Percentiles rank a stretch among this genome's conserved stretches.
Evolutionary conservation across 1,140 invertebrate species (phyloP).

Genomic region (Brevipalpus yothersi): DNA sequence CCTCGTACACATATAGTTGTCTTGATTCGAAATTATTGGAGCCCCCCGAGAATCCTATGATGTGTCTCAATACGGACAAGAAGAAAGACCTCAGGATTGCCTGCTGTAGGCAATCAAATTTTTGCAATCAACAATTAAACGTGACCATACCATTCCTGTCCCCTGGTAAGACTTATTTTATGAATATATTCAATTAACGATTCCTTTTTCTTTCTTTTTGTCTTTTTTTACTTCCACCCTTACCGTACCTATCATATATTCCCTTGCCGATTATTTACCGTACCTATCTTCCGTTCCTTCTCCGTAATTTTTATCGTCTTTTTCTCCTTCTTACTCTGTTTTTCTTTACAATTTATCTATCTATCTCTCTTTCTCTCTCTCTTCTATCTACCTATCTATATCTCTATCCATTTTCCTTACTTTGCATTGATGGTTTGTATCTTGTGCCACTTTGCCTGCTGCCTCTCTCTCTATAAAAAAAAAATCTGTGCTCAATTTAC

Average conservation of each 20-base stretch:
- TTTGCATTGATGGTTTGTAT: too few relatives aligned
- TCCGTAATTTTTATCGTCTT: too few relatives aligned
- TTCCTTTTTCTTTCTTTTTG: slow-evolving; percentile 2
- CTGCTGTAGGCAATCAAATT: slow-evolving; percentile 38
- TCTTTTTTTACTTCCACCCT: slow-evolving; percentile 11
- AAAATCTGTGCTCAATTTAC: too few relatives aligned
- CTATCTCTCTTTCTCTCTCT: too few relatives aligned
- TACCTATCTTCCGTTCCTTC: too few relatives aligned
- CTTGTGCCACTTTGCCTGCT: too few relatives aligned
- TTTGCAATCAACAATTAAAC: slow-evolving; percentile 33
- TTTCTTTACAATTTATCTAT: too few relatives aligned
- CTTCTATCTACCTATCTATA: too few relatives aligned
- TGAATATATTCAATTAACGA: slow-evolving; percentile 5
- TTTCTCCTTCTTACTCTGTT: too few relatives aligned
- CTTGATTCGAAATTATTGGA: slow-evolving; percentile 36
- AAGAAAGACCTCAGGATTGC: slow-evolving; percentile 23
- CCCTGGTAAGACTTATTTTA: slow-evolving; percentile 14
- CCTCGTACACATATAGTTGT: slow-evolving; percentile 28
- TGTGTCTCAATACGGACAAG: slow-evolving; percentile 32
- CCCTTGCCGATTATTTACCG: too few relatives aligned
- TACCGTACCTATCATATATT: neutral
- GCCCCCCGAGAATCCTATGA: slow-evolving; percentile 38
- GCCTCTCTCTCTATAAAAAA: too few relatives aligned
- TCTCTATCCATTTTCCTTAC: too few relatives aligned
- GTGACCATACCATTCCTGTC: slow-evolving; percentile 15